Percentiles rank a stretch among this genome's conserved stretches.
These are phyloP conservation scores for Zaprionus camerounensis DNA, from an alignment of 1,140 invertebrate genomes.

Conservation along the genomic window DNA sequence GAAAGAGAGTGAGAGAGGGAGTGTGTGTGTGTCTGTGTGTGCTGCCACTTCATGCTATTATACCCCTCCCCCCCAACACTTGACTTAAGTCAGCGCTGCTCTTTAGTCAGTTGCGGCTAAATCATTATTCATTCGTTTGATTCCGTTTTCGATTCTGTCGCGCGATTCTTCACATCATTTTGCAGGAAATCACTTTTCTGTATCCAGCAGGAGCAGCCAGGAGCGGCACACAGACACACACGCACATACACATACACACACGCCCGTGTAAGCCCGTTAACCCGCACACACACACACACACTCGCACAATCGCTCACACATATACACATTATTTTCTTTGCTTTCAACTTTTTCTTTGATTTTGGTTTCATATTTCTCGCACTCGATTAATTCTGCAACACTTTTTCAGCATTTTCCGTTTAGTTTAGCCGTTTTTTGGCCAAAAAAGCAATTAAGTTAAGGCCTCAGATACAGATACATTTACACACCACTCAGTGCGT, in stretches of 20 bases:
- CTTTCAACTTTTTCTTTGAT: slow-evolving; percentile 46
- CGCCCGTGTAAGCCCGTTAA: slow-evolving; percentile 18
- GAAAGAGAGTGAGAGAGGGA: background rate
- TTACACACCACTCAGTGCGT: slow-evolving; percentile 28
- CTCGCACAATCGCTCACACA: slow-evolving; percentile 27
- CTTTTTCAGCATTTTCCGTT: slow-evolving; percentile 32
- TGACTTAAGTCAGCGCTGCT: background rate
- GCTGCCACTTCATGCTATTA: background rate
- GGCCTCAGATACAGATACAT: slow-evolving; percentile 54
- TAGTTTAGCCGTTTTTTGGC: slow-evolving; percentile 25
- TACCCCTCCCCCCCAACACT: background rate
- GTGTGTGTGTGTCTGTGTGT: background rate
- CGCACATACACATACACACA: slow-evolving; percentile 42
- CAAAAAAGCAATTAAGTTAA: slow-evolving; percentile 57
- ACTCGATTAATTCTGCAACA: background rate
- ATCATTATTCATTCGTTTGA: slow-evolving; percentile 22
- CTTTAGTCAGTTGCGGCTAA: slow-evolving; percentile 1
- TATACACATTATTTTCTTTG: slow-evolving; percentile 21
- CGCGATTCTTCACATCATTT: slow-evolving; percentile 40
- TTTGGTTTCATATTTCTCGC: slow-evolving; percentile 25
- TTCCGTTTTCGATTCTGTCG: slow-evolving; percentile 1
- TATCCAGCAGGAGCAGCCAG: slow-evolving; percentile 71
- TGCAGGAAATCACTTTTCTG: slow-evolving; percentile 83
- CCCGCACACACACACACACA: slow-evolving; percentile 27
- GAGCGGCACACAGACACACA: slow-evolving; percentile 67